phyloP scores from a whole-genome alignment of 2,888 invertebrate species.

The Chouioia cunea region DNA sequence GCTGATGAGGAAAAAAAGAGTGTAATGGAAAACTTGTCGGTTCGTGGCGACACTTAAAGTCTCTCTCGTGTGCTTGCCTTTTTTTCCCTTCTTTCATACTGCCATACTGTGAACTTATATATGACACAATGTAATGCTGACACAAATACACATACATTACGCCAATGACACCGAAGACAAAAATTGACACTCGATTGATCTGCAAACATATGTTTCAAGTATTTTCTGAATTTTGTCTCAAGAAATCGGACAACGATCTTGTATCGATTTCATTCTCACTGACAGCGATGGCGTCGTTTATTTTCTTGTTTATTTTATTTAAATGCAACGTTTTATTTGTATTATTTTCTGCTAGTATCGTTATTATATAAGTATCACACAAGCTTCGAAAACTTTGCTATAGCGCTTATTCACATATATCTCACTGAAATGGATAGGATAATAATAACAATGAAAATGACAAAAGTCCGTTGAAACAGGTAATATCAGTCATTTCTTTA shows the following conservation, averaged over 20 bases:
- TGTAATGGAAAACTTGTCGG: slow-evolving; percentile 26
- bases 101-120: background rate
- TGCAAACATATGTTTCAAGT: slow-evolving; percentile 29
- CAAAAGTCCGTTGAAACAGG: no score
- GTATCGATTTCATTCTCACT: slow-evolving; percentile 27
- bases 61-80: slow-evolving; percentile 23
- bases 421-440: no score
- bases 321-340: background rate
- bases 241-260: slow-evolving; percentile 12
- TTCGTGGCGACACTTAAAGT: slow-evolving; percentile 16
- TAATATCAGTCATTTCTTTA: no score
- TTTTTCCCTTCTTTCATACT: slow-evolving; percentile 25
- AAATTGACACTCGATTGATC: slow-evolving; percentile 30
- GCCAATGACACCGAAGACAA: slow-evolving; percentile 9
- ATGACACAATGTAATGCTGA: slow-evolving; percentile 24
- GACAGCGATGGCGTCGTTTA: slow-evolving; percentile 25
- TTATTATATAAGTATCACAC: no score
- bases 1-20: slow-evolving; percentile 6
- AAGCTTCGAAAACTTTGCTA: slow-evolving; percentile 35
- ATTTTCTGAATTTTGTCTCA: slow-evolving; percentile 24
- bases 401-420: background rate
- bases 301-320: background rate
- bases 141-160: slow-evolving; percentile 12
- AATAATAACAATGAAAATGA: no score
- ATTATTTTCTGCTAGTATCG: background rate